Conservation (phyloP, 2,797 vertebrate genomes). For the Spondyliosoma cantharus region DNA sequence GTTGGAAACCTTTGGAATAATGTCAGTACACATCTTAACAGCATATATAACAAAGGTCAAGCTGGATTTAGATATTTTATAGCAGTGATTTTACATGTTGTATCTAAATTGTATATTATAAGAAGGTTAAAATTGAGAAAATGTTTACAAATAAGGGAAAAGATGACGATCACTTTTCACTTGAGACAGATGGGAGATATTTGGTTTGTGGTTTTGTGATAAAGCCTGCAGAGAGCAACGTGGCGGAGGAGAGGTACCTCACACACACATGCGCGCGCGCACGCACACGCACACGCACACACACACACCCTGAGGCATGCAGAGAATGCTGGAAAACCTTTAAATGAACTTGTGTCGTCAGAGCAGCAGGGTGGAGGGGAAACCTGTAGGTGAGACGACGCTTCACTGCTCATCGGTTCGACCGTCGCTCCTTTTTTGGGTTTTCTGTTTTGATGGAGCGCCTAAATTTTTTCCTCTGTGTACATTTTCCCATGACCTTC, state of each 20-base stretch:
- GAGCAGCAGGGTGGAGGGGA: conserved; percentile 10
- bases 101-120: background rate
- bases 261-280: conserved; percentile 12
- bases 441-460: conserved; percentile 12
- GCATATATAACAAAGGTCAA: no score
- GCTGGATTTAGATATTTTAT: no score
- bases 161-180: background rate
- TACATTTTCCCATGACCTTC: conserved; percentile 23
- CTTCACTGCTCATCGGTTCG: background rate
- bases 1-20: no score
- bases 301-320: conserved; percentile 56
- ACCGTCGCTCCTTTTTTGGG: background rate
- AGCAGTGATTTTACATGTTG: no score
- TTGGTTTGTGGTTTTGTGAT: conserved; percentile 19
- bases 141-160: background rate
- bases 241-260: conserved; percentile 13
- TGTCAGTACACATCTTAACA: no score
- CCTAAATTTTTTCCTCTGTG: background rate
- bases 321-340: conserved; percentile 46
- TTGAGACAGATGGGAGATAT: conserved; percentile 6
- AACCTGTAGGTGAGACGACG: conserved; percentile 32
- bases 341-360: conserved; percentile 26
- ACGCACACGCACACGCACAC: conserved; percentile 12
- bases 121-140: background rate
- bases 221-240: conserved; percentile 30